Evolutionary conservation across 2,888 invertebrate genomes (phyloP).

Genomic region (Drosophila sordidapex): DNA sequence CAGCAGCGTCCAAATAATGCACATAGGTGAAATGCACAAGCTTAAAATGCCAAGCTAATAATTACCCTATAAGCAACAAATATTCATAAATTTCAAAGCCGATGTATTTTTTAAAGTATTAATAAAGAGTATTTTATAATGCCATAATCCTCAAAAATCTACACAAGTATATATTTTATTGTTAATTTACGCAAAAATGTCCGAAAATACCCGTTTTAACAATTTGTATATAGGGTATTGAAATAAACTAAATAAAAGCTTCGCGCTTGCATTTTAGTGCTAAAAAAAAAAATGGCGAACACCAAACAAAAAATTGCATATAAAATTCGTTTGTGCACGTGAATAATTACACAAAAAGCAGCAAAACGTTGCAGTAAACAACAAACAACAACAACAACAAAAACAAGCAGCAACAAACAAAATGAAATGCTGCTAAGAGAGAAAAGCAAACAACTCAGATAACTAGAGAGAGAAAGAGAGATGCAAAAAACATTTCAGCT

Average conservation of each 20-base stretch:
- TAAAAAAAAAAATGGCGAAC: slow-evolving; percentile 25
- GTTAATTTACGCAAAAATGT: background rate
- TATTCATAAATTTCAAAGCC: background rate
- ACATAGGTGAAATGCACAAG: slow-evolving; percentile 18
- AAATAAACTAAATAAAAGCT: slow-evolving; percentile 25
- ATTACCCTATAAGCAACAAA: slow-evolving; percentile 27
- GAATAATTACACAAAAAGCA: slow-evolving; percentile 73
- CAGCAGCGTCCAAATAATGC: slow-evolving; percentile 62
- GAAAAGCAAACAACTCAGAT: background rate
- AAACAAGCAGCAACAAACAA: slow-evolving; percentile 22
- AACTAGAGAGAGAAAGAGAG: background rate
- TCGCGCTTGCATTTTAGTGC: slow-evolving; percentile 35
- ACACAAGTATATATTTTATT: background rate
- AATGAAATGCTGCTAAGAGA: slow-evolving; percentile 33
- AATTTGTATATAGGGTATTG: slow-evolving; percentile 28
- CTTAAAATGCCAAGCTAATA: background rate
- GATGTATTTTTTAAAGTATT: background rate
- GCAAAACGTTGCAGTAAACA: slow-evolving; percentile 48
- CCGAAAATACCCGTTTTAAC: background rate
- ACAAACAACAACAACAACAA: slow-evolving; percentile 10
- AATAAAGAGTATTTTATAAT: too few relatives aligned
- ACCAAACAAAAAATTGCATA: slow-evolving; percentile 38
- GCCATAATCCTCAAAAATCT: background rate
- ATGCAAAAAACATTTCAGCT: slow-evolving; percentile 22
- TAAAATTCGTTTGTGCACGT: slow-evolving; percentile 63